phyloP scores from a whole-genome alignment of 1,140 invertebrate genomes.

The Leptinotarsa defecta region DNA sequence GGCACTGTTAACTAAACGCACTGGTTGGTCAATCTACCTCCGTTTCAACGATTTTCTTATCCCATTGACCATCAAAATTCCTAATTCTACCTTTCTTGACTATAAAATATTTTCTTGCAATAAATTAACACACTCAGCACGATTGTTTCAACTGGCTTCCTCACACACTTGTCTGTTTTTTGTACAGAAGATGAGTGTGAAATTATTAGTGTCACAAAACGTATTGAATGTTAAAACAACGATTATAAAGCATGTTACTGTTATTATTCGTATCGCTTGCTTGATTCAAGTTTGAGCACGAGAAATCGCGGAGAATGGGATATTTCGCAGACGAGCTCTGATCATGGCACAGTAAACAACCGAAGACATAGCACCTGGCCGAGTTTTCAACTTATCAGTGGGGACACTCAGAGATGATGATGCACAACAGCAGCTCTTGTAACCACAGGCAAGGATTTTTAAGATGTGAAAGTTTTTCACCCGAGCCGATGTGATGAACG shows the following conservation, averaged over 20 bases:
- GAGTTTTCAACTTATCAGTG: neutral
- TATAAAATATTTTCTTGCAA: too few species aligned
- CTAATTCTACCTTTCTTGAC: too few species aligned
- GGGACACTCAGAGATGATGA: neutral
- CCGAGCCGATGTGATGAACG: neutral
- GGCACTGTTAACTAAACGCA: too few species aligned
- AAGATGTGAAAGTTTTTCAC: neutral
- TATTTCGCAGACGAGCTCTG: neutral
- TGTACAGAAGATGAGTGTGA: too few species aligned
- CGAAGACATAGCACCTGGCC: too few species aligned
- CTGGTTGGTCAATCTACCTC: too few species aligned
- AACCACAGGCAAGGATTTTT: neutral
- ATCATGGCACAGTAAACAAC: neutral
- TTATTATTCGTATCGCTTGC: constrained; percentile 6
- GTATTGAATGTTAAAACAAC: neutral
- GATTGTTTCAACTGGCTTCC: too few species aligned
- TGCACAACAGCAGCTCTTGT: neutral
- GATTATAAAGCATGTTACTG: neutral
- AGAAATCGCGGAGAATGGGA: neutral
- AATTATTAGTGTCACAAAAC: neutral
- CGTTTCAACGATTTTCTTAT: too few species aligned
- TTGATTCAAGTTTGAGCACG: constrained; percentile 6
- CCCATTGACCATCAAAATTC: too few species aligned
- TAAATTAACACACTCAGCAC: too few species aligned
- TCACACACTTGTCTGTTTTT: too few species aligned